These are phyloP conservation scores for Hirtodrosophila cameraria DNA, from an alignment of 2,888 invertebrate genomes.

Conservation along the genomic window DNA sequence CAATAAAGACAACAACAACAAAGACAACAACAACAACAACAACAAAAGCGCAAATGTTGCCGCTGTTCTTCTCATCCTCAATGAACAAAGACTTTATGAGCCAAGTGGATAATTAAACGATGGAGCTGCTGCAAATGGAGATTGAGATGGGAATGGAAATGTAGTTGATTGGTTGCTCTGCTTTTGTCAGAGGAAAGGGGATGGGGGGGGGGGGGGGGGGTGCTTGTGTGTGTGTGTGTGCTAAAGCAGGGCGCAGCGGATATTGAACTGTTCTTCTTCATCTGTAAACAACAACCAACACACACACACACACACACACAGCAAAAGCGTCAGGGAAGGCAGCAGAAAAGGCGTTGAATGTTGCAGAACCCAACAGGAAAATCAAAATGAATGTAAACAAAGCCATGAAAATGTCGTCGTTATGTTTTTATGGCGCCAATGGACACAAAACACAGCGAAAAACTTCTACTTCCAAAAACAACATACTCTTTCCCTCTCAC, in stretches of 20 bases:
- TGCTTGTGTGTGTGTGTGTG: too few relatives aligned
- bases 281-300: constrained; percentile 46
- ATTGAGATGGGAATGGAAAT: not conserved
- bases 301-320: constrained; percentile 5
- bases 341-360: not conserved
- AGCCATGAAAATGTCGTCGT: constrained; percentile 74
- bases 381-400: constrained; percentile 71
- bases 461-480: too few relatives aligned
- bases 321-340: not conserved
- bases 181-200: not conserved
- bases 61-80: constrained; percentile 26
- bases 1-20: not conserved
- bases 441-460: constrained; percentile 43
- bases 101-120: constrained; percentile 70
- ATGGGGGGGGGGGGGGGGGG: too few relatives aligned
- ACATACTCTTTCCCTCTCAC: too few relatives aligned
- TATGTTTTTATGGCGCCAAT: constrained; percentile 63
- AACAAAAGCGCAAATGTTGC: constrained; percentile 29
- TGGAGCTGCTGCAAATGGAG: constrained; percentile 29
- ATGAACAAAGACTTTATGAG: constrained; percentile 48
- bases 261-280: constrained; percentile 63
- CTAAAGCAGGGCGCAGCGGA: constrained; percentile 28
- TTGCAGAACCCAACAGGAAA: constrained; percentile 54
- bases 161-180: constrained; percentile 10
- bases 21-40: not conserved